Base-by-base conservation (phyloP, 2,113 vertebrate species). In the Origma solitaria region DNA sequence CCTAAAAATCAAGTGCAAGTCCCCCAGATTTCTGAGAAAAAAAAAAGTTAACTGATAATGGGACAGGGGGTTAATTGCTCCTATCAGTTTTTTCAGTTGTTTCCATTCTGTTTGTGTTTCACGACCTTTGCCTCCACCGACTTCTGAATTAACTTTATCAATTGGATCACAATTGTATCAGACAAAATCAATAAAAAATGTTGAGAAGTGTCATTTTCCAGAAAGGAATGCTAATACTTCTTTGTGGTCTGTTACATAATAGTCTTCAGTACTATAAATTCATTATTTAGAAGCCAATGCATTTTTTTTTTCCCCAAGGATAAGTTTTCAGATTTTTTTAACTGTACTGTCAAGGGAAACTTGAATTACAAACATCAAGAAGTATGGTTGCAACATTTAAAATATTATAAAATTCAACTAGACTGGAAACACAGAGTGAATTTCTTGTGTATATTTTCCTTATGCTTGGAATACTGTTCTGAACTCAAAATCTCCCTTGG, bases 381-480 rank as follows among this genome's bases (percentile, higher is more conserved):
- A 68, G 33, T 62, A 81, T 17, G 51, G 22, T 30, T 92, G 81
- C 47, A 88, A 70, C 77, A 94, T 70, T 81, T 82, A 83, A 96
- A 75, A 91, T 64, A 90, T 86, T 54, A 81, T 28, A 88, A 93
- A 88, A 96, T 88, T 83, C 35, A 92, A 40, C 68, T 66, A 81
- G 71, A n/a, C 31, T 83, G 64, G 56, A 86, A 93, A 60, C 51
- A 62, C 1, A 1, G 11, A 83, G 12, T 45, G 64, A 93, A 77
- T 73, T 87, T 69, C 81, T 54, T 76, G 54, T 44, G 84, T 28
- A 21, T 76, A 18, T 65, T 84, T 91, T 62, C 70, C 54, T 70
- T 80, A 68, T 56, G 37, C 82, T 80, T 62, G 65, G 33, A 61
- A 90, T 75, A 89, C 4, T 9, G 20, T 51, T 88, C 51, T 49